Conservation (phyloP, 2,113 vertebrate genomes). For the Megaceryle torquata region DNA sequence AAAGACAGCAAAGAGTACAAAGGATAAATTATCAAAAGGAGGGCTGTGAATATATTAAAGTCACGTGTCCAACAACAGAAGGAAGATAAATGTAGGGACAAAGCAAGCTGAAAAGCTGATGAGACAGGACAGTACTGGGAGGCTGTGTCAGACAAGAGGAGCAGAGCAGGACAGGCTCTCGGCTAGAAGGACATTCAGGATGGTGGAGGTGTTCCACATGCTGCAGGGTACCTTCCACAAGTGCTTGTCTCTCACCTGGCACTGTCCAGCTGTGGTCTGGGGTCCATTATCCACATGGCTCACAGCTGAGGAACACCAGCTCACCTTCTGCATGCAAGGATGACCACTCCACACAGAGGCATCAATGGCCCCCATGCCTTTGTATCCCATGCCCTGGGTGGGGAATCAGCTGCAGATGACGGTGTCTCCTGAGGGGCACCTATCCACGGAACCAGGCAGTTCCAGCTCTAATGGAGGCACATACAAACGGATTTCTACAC, state of each 20-base stretch:
- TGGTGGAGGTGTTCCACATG: neutral
- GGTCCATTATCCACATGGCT: neutral
- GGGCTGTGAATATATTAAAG: slow-evolving; percentile 47
- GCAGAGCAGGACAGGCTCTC: neutral
- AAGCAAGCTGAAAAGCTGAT: neutral
- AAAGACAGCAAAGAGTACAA: slow-evolving; percentile 46
- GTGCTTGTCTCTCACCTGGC: neutral
- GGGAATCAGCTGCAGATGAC: neutral
- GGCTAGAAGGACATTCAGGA: neutral
- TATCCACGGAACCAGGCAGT: neutral
- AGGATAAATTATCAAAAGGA: slow-evolving; percentile 47
- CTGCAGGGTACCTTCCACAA: neutral
- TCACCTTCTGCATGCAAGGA: neutral
- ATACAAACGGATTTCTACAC: neutral
- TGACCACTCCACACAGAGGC: too few species aligned
- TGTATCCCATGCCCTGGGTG: too few species aligned
- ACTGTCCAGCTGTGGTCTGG: neutral
- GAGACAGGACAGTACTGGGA: neutral
- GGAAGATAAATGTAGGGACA: neutral
- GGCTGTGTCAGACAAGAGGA: neutral
- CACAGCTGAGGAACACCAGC: neutral
- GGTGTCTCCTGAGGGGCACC: neutral
- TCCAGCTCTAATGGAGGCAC: neutral
- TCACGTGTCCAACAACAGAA: neutral
- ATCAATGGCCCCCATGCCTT: neutral